Percentiles rank a stretch among this genome's conserved stretches.
Evolutionary conservation across 2,113 vertebrate species (phyloP).

Genomic region (Noctilio leporinus): DNA sequence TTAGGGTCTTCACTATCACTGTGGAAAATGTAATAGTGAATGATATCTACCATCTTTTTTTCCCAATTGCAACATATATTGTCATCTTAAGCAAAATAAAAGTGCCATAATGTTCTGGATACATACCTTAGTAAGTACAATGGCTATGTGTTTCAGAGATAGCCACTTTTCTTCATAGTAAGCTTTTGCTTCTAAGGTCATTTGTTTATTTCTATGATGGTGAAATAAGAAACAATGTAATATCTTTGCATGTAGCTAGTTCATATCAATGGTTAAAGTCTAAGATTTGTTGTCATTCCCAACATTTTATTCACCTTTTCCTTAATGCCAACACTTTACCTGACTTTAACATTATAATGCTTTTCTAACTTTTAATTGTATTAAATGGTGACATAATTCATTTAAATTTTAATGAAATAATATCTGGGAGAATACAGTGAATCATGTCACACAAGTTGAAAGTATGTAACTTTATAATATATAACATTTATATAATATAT

Average conservation of each 20-base stretch:
- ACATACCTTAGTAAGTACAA: not conserved
- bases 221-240: not conserved
- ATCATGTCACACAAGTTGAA: not conserved
- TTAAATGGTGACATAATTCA: not conserved
- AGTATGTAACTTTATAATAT: not conserved
- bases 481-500: not conserved
- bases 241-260: not conserved
- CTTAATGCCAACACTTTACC: not conserved
- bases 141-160: not conserved
- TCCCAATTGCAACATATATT: not conserved
- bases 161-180: not conserved
- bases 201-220: not conserved
- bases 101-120: not conserved
- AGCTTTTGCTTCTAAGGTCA: not conserved
- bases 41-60: not conserved
- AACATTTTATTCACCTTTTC: not conserved
- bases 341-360: not conserved
- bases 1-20: not conserved
- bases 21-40: not conserved
- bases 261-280: not conserved
- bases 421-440: not conserved
- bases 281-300: not conserved
- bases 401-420: not conserved
- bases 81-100: not conserved
- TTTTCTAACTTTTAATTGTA: not conserved